Evolutionary conservation across 1,140 invertebrate genomes (phyloP), one percentile per base, ranked within the genome.

Genomic region (Tetramorium parvispinum): DNA sequence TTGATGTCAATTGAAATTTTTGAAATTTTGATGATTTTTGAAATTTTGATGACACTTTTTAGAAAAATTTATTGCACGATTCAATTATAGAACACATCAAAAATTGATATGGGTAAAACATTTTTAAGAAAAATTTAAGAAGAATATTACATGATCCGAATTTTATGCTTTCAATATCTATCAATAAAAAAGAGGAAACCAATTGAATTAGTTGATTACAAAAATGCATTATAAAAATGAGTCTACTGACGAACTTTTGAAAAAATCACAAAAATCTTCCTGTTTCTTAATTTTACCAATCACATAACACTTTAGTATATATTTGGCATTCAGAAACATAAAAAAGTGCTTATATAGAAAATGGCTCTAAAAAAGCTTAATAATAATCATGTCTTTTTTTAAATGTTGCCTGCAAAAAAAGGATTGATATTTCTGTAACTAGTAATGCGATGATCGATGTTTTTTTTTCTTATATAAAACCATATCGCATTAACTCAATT

Each of bases 131-230:
- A 40, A 59, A 57, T 40, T 57, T 75, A 6, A 40, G 1, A 57
- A 43, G 6, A 3, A 40, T 13, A 24, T 13, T 1, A 73, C 55
- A 53, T 32, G 46, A 71, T 71, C 10, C 21, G 37, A 1, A 75
- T 7, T 40, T 32, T 10, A 53, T 53, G 3, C 18, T 71, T 71
- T 71, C 8, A 18, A 51, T 71, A 53, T 3, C n/a, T 32, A 55
- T 55, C 11, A 13, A 57, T 0, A 18, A 75, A 59, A 43, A 18
- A 3, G 18, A 71, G 21, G 24, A 8, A 57, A 57, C 1, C 18
- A 75, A 55, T 21, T 75, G 27, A 57, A 57, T 75, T 51, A 71
- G 18, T 71, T 40, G 11, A 68, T 75, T 57, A 75, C n/a, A 13
- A 75, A 24, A 75, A 16, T 40, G 4, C n/a, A 43, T 32, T 32